Base-by-base conservation (phyloP, 2,113 vertebrate species). In the Camarhynchus parvulus region DNA sequence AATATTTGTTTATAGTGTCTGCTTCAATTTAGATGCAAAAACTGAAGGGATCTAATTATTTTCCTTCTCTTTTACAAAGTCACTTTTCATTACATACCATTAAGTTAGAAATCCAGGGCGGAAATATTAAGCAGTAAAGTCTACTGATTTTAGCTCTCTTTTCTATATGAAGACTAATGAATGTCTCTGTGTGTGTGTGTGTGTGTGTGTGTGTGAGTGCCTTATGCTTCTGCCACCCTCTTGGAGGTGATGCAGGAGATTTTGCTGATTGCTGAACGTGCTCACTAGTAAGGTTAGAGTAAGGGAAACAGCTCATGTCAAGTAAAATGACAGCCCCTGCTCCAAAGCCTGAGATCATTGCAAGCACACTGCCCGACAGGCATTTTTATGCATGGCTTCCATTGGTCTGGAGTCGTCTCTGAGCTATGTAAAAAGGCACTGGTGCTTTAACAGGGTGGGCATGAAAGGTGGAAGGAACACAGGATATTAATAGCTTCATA, bases 1-100 rank as follows among this genome's bases (percentile, higher is more conserved):
- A 90, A 92, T 64, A 64, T 18, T 76, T 95, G 44, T 82, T 95
- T 84, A 79, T 72, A 87, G 37, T 33, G 5, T 82, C 56, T 81
- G 53, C 23, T 3, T 68, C 56, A 78, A 85, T 94, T 83, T 87
- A 59, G n/a, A 79, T 92, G 53, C 55, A 96, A 80, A 92, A 87
- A 39, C 30, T 27, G 63, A 81, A 74, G 61, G 9, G n/a, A 49
- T 87, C 59, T 83, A 75, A 87, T 93, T 72, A 50, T 90, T 93
- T 95, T 69, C n/a, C 16, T 89, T 83, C n/a, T 94, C n/a, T 58
- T 91, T 87, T 89, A 79, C 74, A 79, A 84, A 89, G 66, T 58
- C 21, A 11, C n/a, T 76, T 79, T 89, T 90, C 55, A 42, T 91
- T 89, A 50, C 9, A 33, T 53, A 35, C 47, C 37, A 67, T 58